Percentiles rank a stretch among this genome's conserved stretches.
phyloP scores from a whole-genome alignment of 1,140 invertebrate genomes.

The Heliconius nattereri region DNA sequence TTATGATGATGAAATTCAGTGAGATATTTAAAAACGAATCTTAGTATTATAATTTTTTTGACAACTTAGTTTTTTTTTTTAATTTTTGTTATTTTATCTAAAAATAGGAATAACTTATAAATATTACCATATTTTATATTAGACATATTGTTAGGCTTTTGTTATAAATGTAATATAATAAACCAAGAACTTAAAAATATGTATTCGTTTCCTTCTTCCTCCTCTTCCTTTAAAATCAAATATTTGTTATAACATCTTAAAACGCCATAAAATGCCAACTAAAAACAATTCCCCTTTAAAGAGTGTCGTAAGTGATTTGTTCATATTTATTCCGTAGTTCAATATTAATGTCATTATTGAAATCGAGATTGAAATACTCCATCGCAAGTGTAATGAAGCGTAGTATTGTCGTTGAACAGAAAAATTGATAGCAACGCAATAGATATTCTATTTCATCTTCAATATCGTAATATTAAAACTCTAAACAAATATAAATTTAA shows the following conservation, averaged over 20 bases:
- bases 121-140: no score
- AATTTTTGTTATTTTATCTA: no score
- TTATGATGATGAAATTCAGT: no score
- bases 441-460: neutral
- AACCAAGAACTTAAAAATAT: no score
- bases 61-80: no score
- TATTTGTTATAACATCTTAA: neutral
- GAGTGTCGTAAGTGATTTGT: neutral
- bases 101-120: no score
- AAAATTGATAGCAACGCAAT: neutral
- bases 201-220: no score
- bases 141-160: no score
- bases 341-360: constrained; percentile 1
- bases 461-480: neutral
- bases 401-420: constrained; percentile 19
- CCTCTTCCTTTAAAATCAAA: no score
- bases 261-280: neutral
- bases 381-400: constrained; percentile 24
- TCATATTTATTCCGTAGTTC: neutral
- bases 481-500: neutral
- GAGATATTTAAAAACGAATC: no score
- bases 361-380: constrained; percentile 23
- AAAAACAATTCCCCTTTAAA: neutral
- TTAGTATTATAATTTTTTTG: no score
- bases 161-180: no score